These are phyloP conservation scores for Clarias pachynema DNA, from an alignment of 2,797 vertebrate genomes.

Conservation along the genomic window DNA sequence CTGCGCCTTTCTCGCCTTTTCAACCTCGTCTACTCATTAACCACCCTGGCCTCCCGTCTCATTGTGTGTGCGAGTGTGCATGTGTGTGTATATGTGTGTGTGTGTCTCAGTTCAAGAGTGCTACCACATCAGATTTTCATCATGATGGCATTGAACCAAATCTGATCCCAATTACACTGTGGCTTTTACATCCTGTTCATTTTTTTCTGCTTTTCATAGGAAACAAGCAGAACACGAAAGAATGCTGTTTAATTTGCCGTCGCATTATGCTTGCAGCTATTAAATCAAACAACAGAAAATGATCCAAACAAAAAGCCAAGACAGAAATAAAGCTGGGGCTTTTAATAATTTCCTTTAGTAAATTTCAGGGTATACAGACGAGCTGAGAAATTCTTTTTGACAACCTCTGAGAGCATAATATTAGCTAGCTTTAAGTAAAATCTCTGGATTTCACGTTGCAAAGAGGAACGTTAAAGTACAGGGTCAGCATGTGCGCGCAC, in stretches of 20 bases:
- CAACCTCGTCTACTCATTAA: slow-evolving; percentile 25
- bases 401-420: slow-evolving; percentile 7
- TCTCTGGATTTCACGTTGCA: slow-evolving; percentile 20
- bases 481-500: neutral
- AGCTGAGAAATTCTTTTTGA: slow-evolving; percentile 22
- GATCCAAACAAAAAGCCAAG: neutral
- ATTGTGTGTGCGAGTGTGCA: neutral
- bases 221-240: slow-evolving; percentile 28
- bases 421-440: slow-evolving; percentile 28
- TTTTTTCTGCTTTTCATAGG: slow-evolving; percentile 9
- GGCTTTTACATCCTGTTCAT: slow-evolving; percentile 36
- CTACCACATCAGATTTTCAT: slow-evolving; percentile 41
- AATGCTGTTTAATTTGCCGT: slow-evolving; percentile 22
- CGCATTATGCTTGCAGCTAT: slow-evolving; percentile 24
- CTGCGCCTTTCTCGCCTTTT: slow-evolving; percentile 34
- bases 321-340: neutral
- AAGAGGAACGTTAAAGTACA: slow-evolving; percentile 30
- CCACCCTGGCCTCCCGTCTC: slow-evolving; percentile 14
- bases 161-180: slow-evolving; percentile 47
- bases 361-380: slow-evolving; percentile 11
- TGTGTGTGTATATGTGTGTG: slow-evolving; percentile 8
- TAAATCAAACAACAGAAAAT: slow-evolving; percentile 18
- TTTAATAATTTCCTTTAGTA: neutral
- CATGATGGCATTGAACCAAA: slow-evolving; percentile 35
- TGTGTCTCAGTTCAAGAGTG: neutral